These are phyloP conservation scores for Astropecten irregularis DNA, from an alignment of 53 echinoderm and acorn worm species.

Conservation along the genomic window DNA sequence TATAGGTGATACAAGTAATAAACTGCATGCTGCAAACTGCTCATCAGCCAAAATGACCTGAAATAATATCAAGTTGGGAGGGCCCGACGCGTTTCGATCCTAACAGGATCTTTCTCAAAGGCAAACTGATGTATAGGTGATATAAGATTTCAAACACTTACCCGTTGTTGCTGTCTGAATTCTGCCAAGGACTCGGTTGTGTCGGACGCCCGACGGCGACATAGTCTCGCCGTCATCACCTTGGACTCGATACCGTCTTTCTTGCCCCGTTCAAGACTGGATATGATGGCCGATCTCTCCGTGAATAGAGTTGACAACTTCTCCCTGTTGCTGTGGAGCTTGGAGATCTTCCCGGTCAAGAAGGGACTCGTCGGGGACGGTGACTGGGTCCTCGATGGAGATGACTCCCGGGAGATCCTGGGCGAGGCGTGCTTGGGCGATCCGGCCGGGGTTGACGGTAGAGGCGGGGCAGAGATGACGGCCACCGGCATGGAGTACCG, in stretches of 20 bases:
- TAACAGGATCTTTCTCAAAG: too few species aligned
- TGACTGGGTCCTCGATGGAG: not conserved
- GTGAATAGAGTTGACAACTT: slow-evolving; percentile 11
- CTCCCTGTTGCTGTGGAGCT: slow-evolving; percentile 26
- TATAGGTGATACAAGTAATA: too few species aligned
- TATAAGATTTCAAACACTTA: too few species aligned
- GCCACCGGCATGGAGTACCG: slow-evolving; percentile 19
- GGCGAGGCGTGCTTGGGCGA: not conserved
- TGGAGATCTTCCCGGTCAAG: not conserved
- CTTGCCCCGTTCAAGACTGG: not conserved
- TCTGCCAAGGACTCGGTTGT: not conserved
- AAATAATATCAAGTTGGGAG: too few species aligned
- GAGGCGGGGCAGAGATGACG: not conserved
- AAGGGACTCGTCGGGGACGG: not conserved
- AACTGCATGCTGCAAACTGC: too few species aligned
- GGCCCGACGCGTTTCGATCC: too few species aligned
- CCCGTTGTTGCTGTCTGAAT: not conserved
- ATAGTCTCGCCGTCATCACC: not conserved
- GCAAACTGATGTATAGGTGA: too few species aligned
- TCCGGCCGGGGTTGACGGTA: not conserved
- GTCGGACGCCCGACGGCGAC: slow-evolving; percentile 1
- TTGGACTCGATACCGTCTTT: not conserved
- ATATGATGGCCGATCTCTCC: slow-evolving; percentile 11
- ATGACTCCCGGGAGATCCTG: not conserved
- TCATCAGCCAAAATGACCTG: too few species aligned